phyloP scores from a whole-genome alignment of 2,888 invertebrate species.

The Stenichneumon culpator region DNA sequence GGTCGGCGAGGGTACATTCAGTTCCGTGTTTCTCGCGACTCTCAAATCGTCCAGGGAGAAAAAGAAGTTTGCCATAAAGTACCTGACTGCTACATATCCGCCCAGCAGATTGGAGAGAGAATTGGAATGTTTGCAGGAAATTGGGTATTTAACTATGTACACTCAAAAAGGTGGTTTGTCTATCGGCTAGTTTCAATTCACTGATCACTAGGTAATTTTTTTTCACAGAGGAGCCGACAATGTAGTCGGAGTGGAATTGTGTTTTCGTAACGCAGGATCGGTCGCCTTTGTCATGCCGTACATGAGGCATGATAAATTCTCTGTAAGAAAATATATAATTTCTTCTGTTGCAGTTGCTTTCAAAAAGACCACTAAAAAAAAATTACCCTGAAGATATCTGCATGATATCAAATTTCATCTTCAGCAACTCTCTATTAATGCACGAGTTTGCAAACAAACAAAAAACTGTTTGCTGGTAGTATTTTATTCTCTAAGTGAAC shows the following conservation, averaged over 20 bases:
- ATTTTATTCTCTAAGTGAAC: too few relatives aligned
- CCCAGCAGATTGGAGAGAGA: constrained; percentile 93
- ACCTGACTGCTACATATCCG: constrained; percentile 94
- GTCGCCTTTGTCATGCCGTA: constrained; percentile 96
- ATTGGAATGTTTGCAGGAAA: constrained; percentile 91
- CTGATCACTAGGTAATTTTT: neutral
- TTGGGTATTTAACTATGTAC: constrained; percentile 87
- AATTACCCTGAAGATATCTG: too few relatives aligned
- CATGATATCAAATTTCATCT: too few relatives aligned
- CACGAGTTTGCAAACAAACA: too few relatives aligned
- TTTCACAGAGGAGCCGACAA: constrained; percentile 91
- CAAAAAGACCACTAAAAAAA: neutral
- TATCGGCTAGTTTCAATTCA: neutral
- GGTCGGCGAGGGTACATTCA: constrained; percentile 95
- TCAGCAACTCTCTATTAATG: too few relatives aligned
- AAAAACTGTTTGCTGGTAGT: too few relatives aligned
- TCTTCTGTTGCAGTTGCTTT: neutral
- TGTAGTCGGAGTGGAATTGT: constrained; percentile 93
- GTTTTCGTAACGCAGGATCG: constrained; percentile 91
- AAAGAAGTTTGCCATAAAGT: constrained; percentile 92
- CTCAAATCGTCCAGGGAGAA: constrained; percentile 86
- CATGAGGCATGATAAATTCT: constrained; percentile 92
- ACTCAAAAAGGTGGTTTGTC: neutral
- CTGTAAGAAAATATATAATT: constrained; percentile 86
- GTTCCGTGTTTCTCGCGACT: constrained; percentile 93